Percentiles rank a stretch among this genome's conserved stretches.
Conservation (phyloP, 1,140 invertebrate genomes). For the Panagrolaimus sp. region DNA sequence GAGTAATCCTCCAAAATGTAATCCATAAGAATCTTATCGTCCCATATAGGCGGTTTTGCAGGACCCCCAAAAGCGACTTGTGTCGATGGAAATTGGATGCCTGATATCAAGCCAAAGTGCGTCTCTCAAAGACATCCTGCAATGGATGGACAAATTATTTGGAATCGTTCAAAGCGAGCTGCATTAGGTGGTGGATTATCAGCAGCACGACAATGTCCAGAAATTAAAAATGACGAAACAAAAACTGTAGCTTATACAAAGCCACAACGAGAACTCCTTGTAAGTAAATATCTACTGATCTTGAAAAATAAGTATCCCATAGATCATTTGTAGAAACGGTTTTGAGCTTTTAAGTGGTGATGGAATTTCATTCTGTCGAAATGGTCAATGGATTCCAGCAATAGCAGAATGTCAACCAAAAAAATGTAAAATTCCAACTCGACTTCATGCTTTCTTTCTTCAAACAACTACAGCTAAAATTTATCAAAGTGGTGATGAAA, state of each 20-base stretch:
- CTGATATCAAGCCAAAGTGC: conserved; percentile 41
- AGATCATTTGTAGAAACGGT: conserved; percentile 7
- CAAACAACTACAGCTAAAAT: conserved; percentile 23
- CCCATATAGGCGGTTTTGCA: background rate
- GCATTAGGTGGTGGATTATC: background rate
- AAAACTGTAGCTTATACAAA: background rate
- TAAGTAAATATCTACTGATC: background rate
- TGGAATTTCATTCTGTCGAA: background rate
- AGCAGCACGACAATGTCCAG: conserved; percentile 1
- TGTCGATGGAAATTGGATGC: conserved; percentile 35
- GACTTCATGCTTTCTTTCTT: conserved; percentile 37
- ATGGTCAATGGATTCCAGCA: background rate
- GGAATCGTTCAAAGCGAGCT: conserved; percentile 28
- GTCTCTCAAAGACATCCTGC: conserved; percentile 42
- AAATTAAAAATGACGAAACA: background rate
- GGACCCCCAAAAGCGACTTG: conserved; percentile 48
- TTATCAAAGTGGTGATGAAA: conserved; percentile 30
- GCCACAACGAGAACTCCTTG: background rate
- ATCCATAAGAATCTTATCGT: background rate
- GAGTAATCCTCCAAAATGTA: conserved; percentile 7
- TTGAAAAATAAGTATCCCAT: conserved; percentile 1
- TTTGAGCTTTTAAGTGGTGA: background rate
- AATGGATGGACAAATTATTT: conserved; percentile 42
- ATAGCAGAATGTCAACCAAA: conserved; percentile 18
- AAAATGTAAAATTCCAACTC: conserved; percentile 32